Percentiles rank a stretch among this genome's conserved stretches.
Evolutionary conservation across 1,140 invertebrate genomes (phyloP).

Genomic region (Drosophila baimaii): DNA sequence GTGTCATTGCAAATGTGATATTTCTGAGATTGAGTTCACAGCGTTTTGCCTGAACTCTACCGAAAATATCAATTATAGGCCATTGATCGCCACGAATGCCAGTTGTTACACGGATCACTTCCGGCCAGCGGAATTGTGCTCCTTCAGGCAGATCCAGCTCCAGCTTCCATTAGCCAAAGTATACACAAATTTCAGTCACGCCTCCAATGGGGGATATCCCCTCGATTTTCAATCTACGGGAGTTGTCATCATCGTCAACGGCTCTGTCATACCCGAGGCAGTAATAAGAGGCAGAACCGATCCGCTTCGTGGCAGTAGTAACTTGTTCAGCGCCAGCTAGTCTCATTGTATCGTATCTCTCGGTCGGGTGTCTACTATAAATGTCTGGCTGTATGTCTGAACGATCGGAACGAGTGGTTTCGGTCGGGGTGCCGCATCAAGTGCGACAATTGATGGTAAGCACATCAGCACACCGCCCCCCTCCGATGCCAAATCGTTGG

Average conservation of each 20-base stretch:
- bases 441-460: conserved; percentile 53
- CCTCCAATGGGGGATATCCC: not conserved
- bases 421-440: conserved; percentile 5
- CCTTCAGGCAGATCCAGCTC: not conserved
- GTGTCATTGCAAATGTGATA: not conserved
- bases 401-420: conserved; percentile 6
- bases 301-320: conserved; percentile 66
- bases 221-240: conserved; percentile 3
- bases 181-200: conserved; percentile 8
- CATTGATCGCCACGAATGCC: not conserved
- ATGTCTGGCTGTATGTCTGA: conserved; percentile 9
- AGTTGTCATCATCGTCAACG: conserved; percentile 35
- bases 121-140: not conserved
- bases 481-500: conserved; percentile 29
- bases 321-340: conserved; percentile 58
- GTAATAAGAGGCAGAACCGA: conserved; percentile 43
- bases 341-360: conserved; percentile 37
- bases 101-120: conserved; percentile 8
- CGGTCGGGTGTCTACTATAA: conserved; percentile 4
- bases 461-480: conserved; percentile 9
- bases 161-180: not conserved
- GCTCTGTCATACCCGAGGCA: conserved; percentile 29
- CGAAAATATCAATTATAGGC: conserved; percentile 11
- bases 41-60: not conserved
- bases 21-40: not conserved